These are phyloP conservation scores for Lycia hirtaria DNA, from an alignment of 2,888 invertebrate species.

Conservation along the genomic window DNA sequence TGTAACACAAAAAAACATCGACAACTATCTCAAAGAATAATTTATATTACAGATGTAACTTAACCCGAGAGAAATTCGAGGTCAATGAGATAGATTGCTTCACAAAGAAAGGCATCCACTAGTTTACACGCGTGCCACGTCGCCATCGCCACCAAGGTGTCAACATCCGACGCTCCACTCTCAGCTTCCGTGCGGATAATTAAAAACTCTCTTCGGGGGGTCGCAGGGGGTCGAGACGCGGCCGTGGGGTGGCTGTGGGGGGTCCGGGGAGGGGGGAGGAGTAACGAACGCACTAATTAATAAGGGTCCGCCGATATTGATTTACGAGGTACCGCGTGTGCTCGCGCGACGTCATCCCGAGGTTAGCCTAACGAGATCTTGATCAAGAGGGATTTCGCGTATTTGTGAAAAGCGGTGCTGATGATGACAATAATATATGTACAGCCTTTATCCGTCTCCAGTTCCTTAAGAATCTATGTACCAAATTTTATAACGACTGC, in stretches of 20 bases:
- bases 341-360: constrained; percentile 17
- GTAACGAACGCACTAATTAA: constrained; percentile 83
- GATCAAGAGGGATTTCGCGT: constrained; percentile 6
- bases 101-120: not conserved
- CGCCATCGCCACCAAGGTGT: constrained; percentile 65
- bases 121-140: constrained; percentile 51
- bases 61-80: not conserved
- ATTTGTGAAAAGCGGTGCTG: too few species aligned
- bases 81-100: not conserved
- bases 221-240: constrained; percentile 28
- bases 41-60: not conserved
- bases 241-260: constrained; percentile 22
- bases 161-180: constrained; percentile 49
- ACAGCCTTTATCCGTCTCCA: too few species aligned
- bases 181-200: constrained; percentile 67
- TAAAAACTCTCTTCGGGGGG: constrained; percentile 74
- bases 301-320: constrained; percentile 84
- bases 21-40: not conserved
- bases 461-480: too few species aligned
- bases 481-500: too few species aligned
- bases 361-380: constrained; percentile 8
- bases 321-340: constrained; percentile 69
- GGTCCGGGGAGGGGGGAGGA: constrained; percentile 57
- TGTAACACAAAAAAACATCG: too few species aligned
- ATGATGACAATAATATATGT: too few species aligned